Evolutionary conservation across 2,888 invertebrate genomes (phyloP).

Genomic region (Synergus umbraculus): DNA sequence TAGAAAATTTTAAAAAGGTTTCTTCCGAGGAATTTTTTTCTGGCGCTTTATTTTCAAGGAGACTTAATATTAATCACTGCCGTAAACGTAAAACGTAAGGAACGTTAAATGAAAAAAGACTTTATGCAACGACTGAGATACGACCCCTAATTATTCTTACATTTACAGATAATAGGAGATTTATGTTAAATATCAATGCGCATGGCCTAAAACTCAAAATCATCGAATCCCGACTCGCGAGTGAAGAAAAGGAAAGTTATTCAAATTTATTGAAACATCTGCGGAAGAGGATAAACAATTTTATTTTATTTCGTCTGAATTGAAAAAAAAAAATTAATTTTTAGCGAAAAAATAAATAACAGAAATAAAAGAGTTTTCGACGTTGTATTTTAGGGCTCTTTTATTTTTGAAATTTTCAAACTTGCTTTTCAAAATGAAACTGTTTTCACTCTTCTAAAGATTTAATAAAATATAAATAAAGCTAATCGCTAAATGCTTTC

Average conservation of each 20-base stretch:
- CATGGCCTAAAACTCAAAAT: conserved; percentile 20
- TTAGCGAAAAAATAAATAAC: too few species aligned
- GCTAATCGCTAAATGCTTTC: conserved; percentile 20
- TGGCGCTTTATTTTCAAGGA: not conserved
- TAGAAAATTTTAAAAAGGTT: not conserved
- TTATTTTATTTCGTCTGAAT: not conserved
- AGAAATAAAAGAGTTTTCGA: not conserved
- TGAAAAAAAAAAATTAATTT: too few species aligned
- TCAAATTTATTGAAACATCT: not conserved
- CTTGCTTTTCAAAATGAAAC: not conserved
- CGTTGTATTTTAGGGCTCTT: not conserved
- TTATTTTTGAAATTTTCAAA: not conserved
- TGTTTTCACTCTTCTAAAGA: not conserved
- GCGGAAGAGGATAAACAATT: not conserved
- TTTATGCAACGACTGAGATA: conserved; percentile 23
- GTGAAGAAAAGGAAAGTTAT: not conserved
- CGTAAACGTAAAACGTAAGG: conserved; percentile 6
- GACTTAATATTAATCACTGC: conserved; percentile 27
- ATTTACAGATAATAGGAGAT: not conserved
- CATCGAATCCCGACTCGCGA: conserved; percentile 25
- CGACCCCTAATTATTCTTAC: conserved; percentile 6
- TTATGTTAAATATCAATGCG: not conserved
- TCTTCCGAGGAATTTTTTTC: not conserved
- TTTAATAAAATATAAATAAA: conserved; percentile 14
- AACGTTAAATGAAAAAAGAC: conserved; percentile 3